phyloP scores from a whole-genome alignment of 2,113 vertebrate genomes.

The Xiphophorus couchianus region DNA sequence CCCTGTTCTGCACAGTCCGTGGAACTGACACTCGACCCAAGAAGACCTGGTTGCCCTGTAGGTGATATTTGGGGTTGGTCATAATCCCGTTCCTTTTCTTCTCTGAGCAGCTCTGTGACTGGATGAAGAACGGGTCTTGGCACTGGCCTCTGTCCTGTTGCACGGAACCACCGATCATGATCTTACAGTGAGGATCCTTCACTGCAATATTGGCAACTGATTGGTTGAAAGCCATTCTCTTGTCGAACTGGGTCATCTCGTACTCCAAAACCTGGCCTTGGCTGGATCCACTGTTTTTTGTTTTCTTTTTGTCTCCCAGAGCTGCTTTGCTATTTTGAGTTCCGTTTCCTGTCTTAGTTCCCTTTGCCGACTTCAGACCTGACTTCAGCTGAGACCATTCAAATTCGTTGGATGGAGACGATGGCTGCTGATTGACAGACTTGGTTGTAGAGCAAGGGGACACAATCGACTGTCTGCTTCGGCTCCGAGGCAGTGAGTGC shows the following conservation, averaged over 20 bases:
- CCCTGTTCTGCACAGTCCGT: slow-evolving; percentile 86
- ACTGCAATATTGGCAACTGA: slow-evolving; percentile 78
- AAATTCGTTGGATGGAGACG: slow-evolving; percentile 90
- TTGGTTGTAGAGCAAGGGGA: slow-evolving; percentile 94
- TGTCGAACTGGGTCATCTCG: slow-evolving; percentile 98
- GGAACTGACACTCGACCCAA: slow-evolving; percentile 92
- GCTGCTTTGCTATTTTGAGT: slow-evolving; percentile 83
- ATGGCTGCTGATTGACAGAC: slow-evolving; percentile 86
- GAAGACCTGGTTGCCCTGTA: slow-evolving; percentile 96
- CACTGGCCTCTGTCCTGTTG: slow-evolving; percentile 84
- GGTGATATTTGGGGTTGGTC: slow-evolving; percentile 98
- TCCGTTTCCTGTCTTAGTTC: slow-evolving; percentile 83
- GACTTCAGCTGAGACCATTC: slow-evolving; percentile 95
- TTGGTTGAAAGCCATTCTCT: slow-evolving; percentile 85
- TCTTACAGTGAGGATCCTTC: slow-evolving; percentile 88
- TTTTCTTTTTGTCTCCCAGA: slow-evolving; percentile 87
- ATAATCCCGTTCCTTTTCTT: slow-evolving; percentile 97
- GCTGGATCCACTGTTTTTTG: slow-evolving; percentile 83
- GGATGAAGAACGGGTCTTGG: slow-evolving; percentile 90
- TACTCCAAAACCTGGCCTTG: slow-evolving; percentile 94
- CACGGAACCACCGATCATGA: slow-evolving; percentile 81
- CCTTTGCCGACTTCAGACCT: slow-evolving; percentile 88
- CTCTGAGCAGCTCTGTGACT: slow-evolving; percentile 90
- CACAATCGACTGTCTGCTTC: slow-evolving; percentile 94
- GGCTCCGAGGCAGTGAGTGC: slow-evolving; percentile 93